Base-by-base conservation (phyloP, 2,888 invertebrate species). In the Eupithecia inturbata region DNA sequence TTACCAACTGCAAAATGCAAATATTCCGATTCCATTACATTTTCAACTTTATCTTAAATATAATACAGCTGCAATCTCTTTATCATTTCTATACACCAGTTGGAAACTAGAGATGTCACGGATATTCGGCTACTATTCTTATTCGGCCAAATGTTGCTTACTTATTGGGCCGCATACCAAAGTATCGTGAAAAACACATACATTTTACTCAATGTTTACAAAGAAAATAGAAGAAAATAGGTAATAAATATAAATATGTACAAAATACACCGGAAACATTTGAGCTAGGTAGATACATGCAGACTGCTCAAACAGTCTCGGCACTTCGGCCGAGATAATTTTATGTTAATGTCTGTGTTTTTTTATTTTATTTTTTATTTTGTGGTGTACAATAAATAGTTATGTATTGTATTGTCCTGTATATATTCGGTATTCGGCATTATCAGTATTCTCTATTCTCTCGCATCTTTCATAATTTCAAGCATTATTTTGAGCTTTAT, bases 1-100 rank as follows among this genome's bases (percentile, higher is more conserved):
- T 86, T 86, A 85, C 85, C 78, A 76, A 83, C 81, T 84, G 79
- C 81, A 79, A 70, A 64, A 76, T 80, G 79, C 85, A 80, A 77
- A 78, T 83, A 84, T 83, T 80, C 76, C 79, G 4, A 68, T 33
- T 22, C 16, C 26, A 66, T 31, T 22, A 16, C 5, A 67, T 10
- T 73, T 53, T 66, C 9, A 76, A 68, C 70, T 41, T 63, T 76
- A 76, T 62, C 60, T 22, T 45, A 22, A 45, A 31, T 6, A 10
- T 7, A 22, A 33, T 45, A 68, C 3, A 49, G 26, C 66, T 66
- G 22, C 22, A 66, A 66, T 66, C 26, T 39, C 22, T 22, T 39
- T 66, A 22, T 6, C 14, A 7, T 26, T 22, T 22, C 14, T 22
- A 16, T 66, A n/a, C 39, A 39, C 19, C 57, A 64, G n/a, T 64